A percentile compares a stretch with the other conserved stretches of the same genome.
phyloP scores from a whole-genome alignment of 2,113 vertebrate species.

The Cheirogaleus medius region DNA sequence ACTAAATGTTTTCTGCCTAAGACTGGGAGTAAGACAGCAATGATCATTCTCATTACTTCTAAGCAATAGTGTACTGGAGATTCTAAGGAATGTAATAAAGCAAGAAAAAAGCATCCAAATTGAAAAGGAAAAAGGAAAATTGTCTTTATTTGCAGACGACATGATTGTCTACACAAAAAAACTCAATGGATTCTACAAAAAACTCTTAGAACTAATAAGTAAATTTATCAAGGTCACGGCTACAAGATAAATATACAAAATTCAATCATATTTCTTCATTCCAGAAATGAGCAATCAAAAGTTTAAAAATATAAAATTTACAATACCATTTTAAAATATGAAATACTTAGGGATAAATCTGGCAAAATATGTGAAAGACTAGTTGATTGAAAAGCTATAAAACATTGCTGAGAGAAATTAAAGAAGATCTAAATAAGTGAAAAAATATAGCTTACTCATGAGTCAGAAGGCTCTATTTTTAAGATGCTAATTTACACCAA shows the following conservation, averaged over 20 bases:
- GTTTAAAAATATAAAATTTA: background rate
- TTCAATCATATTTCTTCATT: background rate
- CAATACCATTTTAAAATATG: background rate
- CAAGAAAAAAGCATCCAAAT: background rate
- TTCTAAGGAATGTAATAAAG: background rate
- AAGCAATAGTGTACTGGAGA: background rate
- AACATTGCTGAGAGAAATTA: background rate
- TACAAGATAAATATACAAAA: background rate
- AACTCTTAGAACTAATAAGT: conserved; percentile 2
- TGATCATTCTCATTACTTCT: background rate
- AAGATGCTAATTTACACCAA: background rate
- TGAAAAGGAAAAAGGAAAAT: background rate
- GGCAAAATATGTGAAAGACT: background rate
- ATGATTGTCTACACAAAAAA: background rate
- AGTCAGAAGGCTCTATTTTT: background rate
- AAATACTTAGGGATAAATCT: background rate
- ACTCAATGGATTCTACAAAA: background rate
- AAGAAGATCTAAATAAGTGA: background rate
- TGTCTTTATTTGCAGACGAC: background rate
- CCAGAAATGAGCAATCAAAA: background rate
- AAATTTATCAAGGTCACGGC: background rate
- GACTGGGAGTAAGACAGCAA: background rate
- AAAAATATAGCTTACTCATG: background rate
- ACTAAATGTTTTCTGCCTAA: background rate
- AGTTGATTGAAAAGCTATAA: background rate